Evolutionary conservation across 2,888 invertebrate genomes (phyloP).

Genomic region (Leptinotarsa peninsularis): DNA sequence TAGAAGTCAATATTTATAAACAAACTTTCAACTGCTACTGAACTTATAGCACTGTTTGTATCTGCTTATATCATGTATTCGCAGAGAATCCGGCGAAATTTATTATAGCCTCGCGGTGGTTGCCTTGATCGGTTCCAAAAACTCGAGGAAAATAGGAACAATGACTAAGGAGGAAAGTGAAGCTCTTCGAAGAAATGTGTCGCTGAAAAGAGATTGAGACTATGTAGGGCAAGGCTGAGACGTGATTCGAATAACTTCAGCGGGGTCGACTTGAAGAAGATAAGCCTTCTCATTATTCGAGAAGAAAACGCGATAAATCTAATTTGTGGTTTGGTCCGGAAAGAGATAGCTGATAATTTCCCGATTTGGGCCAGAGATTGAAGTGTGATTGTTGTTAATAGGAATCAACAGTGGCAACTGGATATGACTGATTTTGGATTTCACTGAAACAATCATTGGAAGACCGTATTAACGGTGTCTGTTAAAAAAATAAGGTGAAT

Average conservation of each 20-base stretch:
- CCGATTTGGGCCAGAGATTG: neutral
- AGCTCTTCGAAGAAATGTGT: neutral
- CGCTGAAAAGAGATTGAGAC: neutral
- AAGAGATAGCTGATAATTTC: neutral
- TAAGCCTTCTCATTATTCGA: neutral
- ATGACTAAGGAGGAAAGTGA: conserved; percentile 12
- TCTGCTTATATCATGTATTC: conserved; percentile 26
- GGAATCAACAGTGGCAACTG: no score
- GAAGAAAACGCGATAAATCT: conserved; percentile 1
- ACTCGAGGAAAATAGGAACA: neutral
- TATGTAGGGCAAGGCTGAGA: conserved; percentile 15
- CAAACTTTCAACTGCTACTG: conserved; percentile 34
- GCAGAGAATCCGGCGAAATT: neutral
- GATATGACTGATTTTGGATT: no score
- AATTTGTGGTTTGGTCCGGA: neutral
- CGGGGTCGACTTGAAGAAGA: neutral
- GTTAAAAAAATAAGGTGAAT: no score
- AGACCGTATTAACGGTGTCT: no score
- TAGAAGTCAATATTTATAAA: conserved; percentile 8
- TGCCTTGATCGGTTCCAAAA: neutral
- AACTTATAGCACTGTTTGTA: conserved; percentile 24
- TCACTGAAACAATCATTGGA: no score
- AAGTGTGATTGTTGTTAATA: neutral
- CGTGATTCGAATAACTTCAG: conserved; percentile 11
- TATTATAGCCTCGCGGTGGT: neutral